Evolutionary conservation across 2,888 invertebrate genomes (phyloP).

Genomic region (Sesamia inferens): DNA sequence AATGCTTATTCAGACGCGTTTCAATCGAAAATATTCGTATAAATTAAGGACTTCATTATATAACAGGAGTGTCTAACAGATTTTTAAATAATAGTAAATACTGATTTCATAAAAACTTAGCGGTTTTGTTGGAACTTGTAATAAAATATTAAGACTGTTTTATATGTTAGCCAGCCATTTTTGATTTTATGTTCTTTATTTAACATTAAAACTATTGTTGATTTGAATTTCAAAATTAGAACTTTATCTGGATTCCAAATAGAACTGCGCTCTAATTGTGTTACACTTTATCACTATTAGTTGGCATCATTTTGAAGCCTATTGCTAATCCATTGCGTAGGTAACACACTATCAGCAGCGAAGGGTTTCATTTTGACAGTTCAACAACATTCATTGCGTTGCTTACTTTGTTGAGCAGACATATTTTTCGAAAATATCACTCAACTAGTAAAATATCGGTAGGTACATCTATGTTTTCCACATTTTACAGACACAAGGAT

Average conservation of each 20-base stretch:
- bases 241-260: constrained; percentile 5
- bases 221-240: constrained; percentile 35
- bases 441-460: no score
- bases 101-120: constrained; percentile 24
- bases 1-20: background rate
- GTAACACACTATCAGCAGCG: no score
- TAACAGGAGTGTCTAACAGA: constrained; percentile 12
- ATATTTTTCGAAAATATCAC: no score
- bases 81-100: constrained; percentile 30
- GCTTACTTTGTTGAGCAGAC: no score
- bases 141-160: constrained; percentile 45
- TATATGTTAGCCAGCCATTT: constrained; percentile 8
- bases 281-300: no score
- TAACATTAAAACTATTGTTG: constrained; percentile 21
- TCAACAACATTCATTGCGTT: no score
- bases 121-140: constrained; percentile 41
- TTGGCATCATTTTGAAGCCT: no score
- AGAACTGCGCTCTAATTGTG: background rate
- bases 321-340: no score
- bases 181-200: constrained; percentile 37
- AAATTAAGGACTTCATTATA: constrained; percentile 34
- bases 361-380: no score
- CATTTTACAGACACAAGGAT: no score
- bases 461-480: no score
- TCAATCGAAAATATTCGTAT: constrained; percentile 23